Conservation (phyloP, 2,888 invertebrate genomes). For the Ectemnius continuus region DNA sequence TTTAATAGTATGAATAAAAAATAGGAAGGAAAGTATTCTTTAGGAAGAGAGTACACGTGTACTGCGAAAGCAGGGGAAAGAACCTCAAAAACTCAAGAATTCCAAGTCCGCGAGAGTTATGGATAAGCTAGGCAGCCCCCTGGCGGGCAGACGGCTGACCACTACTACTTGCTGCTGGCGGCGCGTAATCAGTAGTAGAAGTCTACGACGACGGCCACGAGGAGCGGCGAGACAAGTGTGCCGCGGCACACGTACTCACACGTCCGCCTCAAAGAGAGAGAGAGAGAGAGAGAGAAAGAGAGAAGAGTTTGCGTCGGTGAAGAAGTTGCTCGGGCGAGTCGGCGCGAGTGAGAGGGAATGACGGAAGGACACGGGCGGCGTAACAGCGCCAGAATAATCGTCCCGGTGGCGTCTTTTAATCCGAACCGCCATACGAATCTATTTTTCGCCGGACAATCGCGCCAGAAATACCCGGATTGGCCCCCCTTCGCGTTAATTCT, state of each 20-base stretch:
- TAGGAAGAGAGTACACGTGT: no score
- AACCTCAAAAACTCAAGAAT: no score
- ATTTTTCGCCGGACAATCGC: slow-evolving; percentile 77
- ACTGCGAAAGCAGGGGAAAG: no score
- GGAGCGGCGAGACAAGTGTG: no score
- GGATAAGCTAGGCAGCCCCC: no score
- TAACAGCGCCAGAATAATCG: slow-evolving; percentile 66
- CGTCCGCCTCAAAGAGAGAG: not conserved
- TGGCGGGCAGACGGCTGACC: no score
- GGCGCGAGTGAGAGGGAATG: slow-evolving; percentile 48
- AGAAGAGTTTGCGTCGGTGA: not conserved
- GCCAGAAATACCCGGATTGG: slow-evolving; percentile 74
- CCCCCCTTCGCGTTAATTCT: slow-evolving; percentile 72
- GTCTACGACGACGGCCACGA: no score
- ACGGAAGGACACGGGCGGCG: slow-evolving; percentile 65
- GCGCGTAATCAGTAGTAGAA: not conserved
- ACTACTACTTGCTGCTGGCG: no score
- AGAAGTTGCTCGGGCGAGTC: slow-evolving; percentile 5
- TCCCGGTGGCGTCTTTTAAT: slow-evolving; percentile 73
- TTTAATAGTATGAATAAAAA: no score
- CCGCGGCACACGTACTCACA: no score
- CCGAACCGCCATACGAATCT: slow-evolving; percentile 71
- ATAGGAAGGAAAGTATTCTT: no score
- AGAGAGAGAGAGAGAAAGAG: slow-evolving; percentile 10
- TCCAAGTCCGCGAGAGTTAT: no score